Evolutionary conservation across 2,113 vertebrate species (phyloP), one percentile per base, ranked within the genome.

Genomic region (Narcine bancroftii): DNA sequence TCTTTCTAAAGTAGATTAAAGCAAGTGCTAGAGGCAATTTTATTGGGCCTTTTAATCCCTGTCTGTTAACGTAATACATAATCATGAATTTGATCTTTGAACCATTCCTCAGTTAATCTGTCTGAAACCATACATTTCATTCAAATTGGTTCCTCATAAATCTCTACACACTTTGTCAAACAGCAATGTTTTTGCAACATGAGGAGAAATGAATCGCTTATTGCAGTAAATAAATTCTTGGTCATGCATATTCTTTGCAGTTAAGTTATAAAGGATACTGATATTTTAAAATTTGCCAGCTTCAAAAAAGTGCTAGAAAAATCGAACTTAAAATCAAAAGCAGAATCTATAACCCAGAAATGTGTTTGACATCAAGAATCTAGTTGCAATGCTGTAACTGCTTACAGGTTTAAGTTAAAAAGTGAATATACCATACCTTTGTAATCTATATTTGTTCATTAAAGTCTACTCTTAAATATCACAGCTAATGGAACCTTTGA

Each of bases 1-100:
- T 92, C 93, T 91, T 93, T 93, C 93, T 92, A 95, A 95, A 96
- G 95, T 95, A 94, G 95, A 96, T 96, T 95, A 95, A 65, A 79
- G 92, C 94, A 85, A 83, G 66, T 81, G 93, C 93, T 92, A 92
- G 92, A 94, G 93, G 95, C 94, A 95, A 94, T 94, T 94, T 93
- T 93, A 95, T 93, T 92, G 93, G 93, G 93, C 94, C 60, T 92
- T 69, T 92, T 95, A 96, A 95, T 95, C 95, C 93, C 93, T 93
- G 93, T 77, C 89, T 89, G 93, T 95, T 93, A 94, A 93, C 93
- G 66, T 92, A 93, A 93, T 81, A 93, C 73, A 76, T 24, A 91
- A 95, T 94, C 92, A 93, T 92, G 93, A 93, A 93, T 2, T 92
- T 92, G 79, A 75, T 56, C 71, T 93, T 15, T 92, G 93, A 95